A percentile compares a stretch with the other conserved stretches of the same genome.
These are phyloP conservation scores for Ophonus ardosiacus DNA, from an alignment of 2,888 invertebrate genomes.

Conservation along the genomic window DNA sequence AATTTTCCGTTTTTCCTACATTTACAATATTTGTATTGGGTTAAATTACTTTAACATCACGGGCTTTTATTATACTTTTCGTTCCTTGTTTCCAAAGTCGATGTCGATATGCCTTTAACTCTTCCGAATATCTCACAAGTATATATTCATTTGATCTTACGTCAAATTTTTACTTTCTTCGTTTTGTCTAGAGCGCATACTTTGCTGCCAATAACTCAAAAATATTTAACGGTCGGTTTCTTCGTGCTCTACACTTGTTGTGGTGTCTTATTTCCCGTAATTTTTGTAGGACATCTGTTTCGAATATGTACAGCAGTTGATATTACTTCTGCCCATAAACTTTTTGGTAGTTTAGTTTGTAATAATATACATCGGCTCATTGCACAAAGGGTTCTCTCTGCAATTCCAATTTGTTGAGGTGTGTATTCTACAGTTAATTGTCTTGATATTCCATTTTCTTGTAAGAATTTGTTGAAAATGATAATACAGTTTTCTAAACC, in stretches of 20 bases:
- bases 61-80: constrained; percentile 58
- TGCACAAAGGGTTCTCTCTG: constrained; percentile 3
- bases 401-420: constrained; percentile 4
- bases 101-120: background rate
- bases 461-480: background rate
- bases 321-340: background rate
- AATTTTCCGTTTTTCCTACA: background rate
- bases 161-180: constrained; percentile 33
- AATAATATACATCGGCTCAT: constrained; percentile 10
- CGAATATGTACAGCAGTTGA: constrained; percentile 8
- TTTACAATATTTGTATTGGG: background rate
- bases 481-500: background rate
- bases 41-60: constrained; percentile 54
- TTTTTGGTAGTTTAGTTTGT: background rate
- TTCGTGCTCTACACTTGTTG: background rate
- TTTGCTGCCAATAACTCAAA: background rate
- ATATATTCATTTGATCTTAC: background rate
- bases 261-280: constrained; percentile 33
- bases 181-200: background rate
- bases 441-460: constrained; percentile 28
- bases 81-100: background rate
- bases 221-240: background rate
- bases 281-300: constrained; percentile 51
- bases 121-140: constrained; percentile 1
- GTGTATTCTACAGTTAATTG: constrained; percentile 34